Evolutionary conservation across 1,140 invertebrate genomes (phyloP), one percentile per base, ranked within the genome.

Genomic region (Sycobia sp.): DNA sequence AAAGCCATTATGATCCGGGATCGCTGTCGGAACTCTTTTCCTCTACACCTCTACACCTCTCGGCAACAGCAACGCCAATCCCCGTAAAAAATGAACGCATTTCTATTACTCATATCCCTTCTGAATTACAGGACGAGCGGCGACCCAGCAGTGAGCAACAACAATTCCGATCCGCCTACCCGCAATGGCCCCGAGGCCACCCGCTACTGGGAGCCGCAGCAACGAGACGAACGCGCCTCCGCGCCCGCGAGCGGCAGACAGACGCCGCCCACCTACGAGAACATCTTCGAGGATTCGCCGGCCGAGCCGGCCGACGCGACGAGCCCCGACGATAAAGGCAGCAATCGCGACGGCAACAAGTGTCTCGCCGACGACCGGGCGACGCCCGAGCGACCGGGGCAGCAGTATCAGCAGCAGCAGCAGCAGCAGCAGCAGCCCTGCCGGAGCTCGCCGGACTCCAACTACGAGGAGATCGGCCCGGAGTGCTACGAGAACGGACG

Each of bases 381-480:
- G n/a, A n/a, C n/a, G 8, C 22, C 54, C 0, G 76, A 72, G 14
- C 80, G 73, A 70, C 63, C 68, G 16, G 74, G 69, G 18, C 34
- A 63, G 53, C 49, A 55, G 54, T 29, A 72, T n/a, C 49, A 64
- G 8, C 47, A 39, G 10, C 36, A 36, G 13, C 16, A 22, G 2
- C 32, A 51, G 22, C 18, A 14, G 38, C 38, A 20, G 23, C 23
- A 43, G 16, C 47, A 14, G 18, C 49, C 29, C 4, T 44, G 20
- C 25, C 13, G 29, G 10, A 34, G 73, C 41, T 62, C 62, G 29
- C 68, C 68, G 36, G 67, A 66, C 44, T 67, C 70, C 0, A 76
- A 75, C 56, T 77, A 79, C 58, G 78, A 78, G 44, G 80, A 77
- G 43, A 67, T 76, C 38, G 70, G 25, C 11, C 50, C 69, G 10